Conservation (phyloP, 2,888 invertebrate genomes). For the Chloroclysta siterata region DNA sequence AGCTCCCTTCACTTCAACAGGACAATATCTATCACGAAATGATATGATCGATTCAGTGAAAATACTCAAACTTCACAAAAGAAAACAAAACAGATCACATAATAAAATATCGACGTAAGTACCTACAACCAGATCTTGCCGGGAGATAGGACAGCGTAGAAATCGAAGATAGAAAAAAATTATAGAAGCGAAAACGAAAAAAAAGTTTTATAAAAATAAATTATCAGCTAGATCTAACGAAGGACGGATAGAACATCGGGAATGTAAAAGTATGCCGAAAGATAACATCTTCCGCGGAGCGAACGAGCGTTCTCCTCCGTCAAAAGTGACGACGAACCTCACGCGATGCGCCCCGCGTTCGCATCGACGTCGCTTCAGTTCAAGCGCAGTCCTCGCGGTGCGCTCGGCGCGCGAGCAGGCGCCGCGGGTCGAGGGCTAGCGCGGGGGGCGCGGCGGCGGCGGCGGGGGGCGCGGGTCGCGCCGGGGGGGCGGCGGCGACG, state of each 20-base stretch:
- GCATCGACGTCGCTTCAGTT: background rate
- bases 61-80: conserved; percentile 40
- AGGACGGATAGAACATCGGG: conserved; percentile 59
- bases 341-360: background rate
- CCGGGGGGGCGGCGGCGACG: conserved; percentile 22
- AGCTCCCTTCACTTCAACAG: conserved; percentile 53
- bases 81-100: conserved; percentile 42
- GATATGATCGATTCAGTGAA: conserved; percentile 68
- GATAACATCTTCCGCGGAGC: conserved; percentile 15
- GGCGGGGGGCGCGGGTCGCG: conserved; percentile 24
- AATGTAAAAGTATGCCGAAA: conserved; percentile 44
- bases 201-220: conserved; percentile 47
- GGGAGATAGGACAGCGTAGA: conserved; percentile 45
- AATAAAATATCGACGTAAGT: conserved; percentile 55
- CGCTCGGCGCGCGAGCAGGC: conserved; percentile 3
- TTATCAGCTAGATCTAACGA: conserved; percentile 55
- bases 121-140: conserved; percentile 63
- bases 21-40: conserved; percentile 57
- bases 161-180: conserved; percentile 40
- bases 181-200: conserved; percentile 42
- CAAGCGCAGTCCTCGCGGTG: background rate
- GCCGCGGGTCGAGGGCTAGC: conserved; percentile 33
- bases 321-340: conserved; percentile 3
- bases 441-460: too few species aligned
- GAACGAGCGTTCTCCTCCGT: background rate